These are phyloP conservation scores for Oryzias curvinotus DNA, from an alignment of 2,113 vertebrate genomes.

Conservation along the genomic window DNA sequence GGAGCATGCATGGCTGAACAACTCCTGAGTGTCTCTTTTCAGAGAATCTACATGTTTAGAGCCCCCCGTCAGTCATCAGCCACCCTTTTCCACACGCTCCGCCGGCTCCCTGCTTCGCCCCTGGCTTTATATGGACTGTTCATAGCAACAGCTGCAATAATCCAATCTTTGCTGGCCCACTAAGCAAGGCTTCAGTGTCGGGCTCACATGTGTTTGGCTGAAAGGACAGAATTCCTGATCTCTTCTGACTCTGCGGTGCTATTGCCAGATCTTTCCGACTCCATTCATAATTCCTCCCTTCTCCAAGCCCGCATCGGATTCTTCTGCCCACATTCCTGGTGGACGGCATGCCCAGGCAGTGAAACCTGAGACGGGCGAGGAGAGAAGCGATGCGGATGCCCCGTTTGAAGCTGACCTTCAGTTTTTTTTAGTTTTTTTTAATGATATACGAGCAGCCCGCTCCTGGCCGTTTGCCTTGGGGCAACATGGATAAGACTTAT, in stretches of 20 bases:
- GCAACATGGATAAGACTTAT: conserved; percentile 45
- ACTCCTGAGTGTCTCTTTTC: conserved; percentile 13
- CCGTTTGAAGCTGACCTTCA: conserved; percentile 77
- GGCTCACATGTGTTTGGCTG: conserved; percentile 59
- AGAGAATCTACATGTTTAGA: too few species aligned
- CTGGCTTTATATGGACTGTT: conserved; percentile 63
- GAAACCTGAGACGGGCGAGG: conserved; percentile 73
- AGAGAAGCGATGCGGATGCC: conserved; percentile 65
- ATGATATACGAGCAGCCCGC: conserved; percentile 69
- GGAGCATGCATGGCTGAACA: conserved; percentile 51
- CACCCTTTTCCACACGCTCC: conserved; percentile 26
- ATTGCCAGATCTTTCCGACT: conserved; percentile 48
- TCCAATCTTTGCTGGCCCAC: conserved; percentile 45
- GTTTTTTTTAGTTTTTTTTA: conserved; percentile 42
- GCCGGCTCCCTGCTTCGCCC: conserved; percentile 36
- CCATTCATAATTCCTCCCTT: conserved; percentile 30
- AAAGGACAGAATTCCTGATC: conserved; percentile 51
- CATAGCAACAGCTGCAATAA: conserved; percentile 75
- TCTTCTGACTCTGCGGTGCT: conserved; percentile 46
- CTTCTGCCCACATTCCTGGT: conserved; percentile 68
- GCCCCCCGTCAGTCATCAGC: conserved; percentile 36
- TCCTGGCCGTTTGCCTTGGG: conserved; percentile 50
- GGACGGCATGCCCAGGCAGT: conserved; percentile 64
- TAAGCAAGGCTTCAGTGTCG: conserved; percentile 53
- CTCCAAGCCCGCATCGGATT: conserved; percentile 36